Percentiles rank a stretch among this genome's conserved stretches.
Evolutionary conservation across 2,888 invertebrate genomes (phyloP).

Genomic region (Seladonia tumulorum): DNA sequence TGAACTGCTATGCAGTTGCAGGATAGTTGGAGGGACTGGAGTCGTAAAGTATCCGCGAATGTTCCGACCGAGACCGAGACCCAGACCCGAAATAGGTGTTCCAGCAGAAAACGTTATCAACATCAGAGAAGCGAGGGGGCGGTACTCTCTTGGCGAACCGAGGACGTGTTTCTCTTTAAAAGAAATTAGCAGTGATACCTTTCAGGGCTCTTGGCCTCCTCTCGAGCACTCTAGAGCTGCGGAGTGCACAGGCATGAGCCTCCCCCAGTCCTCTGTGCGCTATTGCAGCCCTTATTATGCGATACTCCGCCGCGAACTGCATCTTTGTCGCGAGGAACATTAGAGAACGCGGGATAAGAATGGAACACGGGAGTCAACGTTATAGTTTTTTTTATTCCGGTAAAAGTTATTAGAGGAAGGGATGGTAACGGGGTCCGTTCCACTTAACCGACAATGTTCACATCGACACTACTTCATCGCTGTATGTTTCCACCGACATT

Average conservation of each 20-base stretch:
- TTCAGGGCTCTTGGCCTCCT: slow-evolving; percentile 57
- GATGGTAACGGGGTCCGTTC: neutral
- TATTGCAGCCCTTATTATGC: slow-evolving; percentile 49
- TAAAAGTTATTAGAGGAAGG: neutral
- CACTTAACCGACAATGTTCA: too few relatives aligned
- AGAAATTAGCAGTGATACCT: slow-evolving; percentile 57
- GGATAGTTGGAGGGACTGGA: neutral
- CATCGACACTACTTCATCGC: too few relatives aligned
- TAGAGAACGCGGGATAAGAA: neutral
- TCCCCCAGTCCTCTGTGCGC: slow-evolving; percentile 40
- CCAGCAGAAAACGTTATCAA: slow-evolving; percentile 28
- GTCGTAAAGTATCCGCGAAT: too few relatives aligned
- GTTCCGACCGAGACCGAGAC: slow-evolving; percentile 8
- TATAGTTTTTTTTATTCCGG: neutral
- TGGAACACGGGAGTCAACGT: neutral
- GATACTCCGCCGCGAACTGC: slow-evolving; percentile 33
- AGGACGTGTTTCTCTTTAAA: slow-evolving; percentile 57
- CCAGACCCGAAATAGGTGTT: slow-evolving; percentile 37
- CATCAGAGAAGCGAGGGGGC: slow-evolving; percentile 9
- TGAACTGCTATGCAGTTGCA: neutral
- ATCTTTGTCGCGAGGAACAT: slow-evolving; percentile 27
- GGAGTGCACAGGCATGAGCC: slow-evolving; percentile 30
- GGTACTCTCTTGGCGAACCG: slow-evolving; percentile 24
- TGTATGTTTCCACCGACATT: too few relatives aligned
- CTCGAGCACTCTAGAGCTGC: slow-evolving; percentile 47